These are phyloP conservation scores for Scarus forsteni DNA, from an alignment of 2,797 vertebrate species.

Conservation along the genomic window DNA sequence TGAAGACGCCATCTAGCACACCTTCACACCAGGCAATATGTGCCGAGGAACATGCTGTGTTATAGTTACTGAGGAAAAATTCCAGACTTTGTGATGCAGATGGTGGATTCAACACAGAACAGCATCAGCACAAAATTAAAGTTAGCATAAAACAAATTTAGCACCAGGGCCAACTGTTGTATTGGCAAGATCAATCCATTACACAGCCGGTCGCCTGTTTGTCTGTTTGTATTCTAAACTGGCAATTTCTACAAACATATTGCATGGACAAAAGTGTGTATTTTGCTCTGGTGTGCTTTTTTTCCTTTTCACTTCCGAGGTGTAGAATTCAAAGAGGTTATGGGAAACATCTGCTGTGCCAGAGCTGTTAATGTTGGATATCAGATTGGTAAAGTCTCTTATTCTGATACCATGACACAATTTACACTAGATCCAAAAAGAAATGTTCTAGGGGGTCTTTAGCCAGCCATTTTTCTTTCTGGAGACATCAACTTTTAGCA, in stretches of 20 bases:
- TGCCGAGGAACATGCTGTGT: slow-evolving; percentile 18
- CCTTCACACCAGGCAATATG: slow-evolving; percentile 50
- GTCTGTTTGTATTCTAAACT: neutral
- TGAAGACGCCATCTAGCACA: slow-evolving; percentile 35
- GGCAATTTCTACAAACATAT: neutral
- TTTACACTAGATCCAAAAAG: too few species aligned
- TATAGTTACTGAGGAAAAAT: slow-evolving; percentile 17
- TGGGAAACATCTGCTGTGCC: too few species aligned
- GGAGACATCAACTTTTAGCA: too few species aligned
- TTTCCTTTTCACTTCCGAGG: neutral
- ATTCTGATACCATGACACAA: too few species aligned
- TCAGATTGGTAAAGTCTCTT: too few species aligned
- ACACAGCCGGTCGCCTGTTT: neutral
- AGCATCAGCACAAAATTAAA: slow-evolving; percentile 4
- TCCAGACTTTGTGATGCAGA: slow-evolving; percentile 8
- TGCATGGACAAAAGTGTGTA: neutral
- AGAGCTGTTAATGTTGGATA: too few species aligned
- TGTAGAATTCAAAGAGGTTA: neutral
- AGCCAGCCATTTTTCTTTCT: too few species aligned
- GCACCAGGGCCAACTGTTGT: neutral
- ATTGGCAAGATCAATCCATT: neutral
- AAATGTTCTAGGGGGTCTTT: too few species aligned
- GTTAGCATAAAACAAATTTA: neutral
- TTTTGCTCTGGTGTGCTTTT: neutral
- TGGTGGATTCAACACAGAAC: slow-evolving; percentile 21